Conservation (phyloP, 2,797 vertebrate genomes). For the Tenualosa ilisha region DNA sequence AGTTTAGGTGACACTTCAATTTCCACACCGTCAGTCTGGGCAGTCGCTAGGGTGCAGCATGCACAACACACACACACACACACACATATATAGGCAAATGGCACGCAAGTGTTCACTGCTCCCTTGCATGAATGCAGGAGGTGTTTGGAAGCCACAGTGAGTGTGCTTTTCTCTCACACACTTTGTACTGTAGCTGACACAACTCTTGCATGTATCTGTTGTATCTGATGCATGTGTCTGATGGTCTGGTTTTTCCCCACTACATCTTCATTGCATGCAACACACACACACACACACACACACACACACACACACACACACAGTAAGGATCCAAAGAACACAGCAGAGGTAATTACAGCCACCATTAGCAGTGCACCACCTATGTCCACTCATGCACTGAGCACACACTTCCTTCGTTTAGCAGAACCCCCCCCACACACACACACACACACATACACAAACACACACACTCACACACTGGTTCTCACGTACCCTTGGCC, state of each 20-base stretch:
- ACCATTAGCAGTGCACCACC: no score
- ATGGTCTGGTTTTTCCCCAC: no score
- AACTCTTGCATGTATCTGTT: background rate
- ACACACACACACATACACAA: background rate
- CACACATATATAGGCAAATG: background rate
- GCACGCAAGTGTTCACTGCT: background rate
- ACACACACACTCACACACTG: background rate
- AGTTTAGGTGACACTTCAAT: conserved; percentile 6
- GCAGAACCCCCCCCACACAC: background rate
- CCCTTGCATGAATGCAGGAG: background rate
- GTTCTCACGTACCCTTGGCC: background rate
- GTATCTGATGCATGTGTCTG: no score
- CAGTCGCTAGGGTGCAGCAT: background rate
- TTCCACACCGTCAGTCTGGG: conserved; percentile 3
- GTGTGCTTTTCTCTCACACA: background rate
- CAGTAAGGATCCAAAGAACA: background rate
- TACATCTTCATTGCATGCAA: no score
- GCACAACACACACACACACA: conserved; percentile 1
- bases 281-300: background rate
- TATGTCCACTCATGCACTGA: no score
- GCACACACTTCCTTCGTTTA: background rate
- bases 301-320: background rate
- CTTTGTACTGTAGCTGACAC: background rate
- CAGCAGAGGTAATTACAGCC: no score
- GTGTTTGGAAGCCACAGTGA: background rate